phyloP scores from a whole-genome alignment of 2,797 vertebrate species.

The Siniperca undulata region DNA sequence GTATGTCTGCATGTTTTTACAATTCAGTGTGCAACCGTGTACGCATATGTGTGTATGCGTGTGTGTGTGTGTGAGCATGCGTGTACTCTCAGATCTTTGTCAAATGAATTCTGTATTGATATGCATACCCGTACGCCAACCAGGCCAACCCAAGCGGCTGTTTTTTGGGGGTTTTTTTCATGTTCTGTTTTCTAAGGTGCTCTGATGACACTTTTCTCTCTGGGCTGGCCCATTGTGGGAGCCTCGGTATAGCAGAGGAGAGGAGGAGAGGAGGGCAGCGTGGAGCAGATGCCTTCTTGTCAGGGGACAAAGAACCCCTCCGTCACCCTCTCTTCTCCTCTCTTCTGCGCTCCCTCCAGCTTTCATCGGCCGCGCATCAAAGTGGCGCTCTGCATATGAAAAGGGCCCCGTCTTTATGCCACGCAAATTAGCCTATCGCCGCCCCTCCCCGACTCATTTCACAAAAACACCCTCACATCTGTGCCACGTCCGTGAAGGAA shows the following conservation, averaged over 20 bases:
- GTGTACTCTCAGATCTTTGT: constrained; percentile 29
- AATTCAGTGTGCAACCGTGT: constrained; percentile 11
- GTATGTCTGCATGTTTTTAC: constrained; percentile 42
- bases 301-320: constrained; percentile 88
- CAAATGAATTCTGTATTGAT: constrained; percentile 51
- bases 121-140: constrained; percentile 52
- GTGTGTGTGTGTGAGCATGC: neutral
- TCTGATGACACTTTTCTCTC: constrained; percentile 83
- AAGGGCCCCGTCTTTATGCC: constrained; percentile 83
- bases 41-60: neutral
- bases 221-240: constrained; percentile 78
- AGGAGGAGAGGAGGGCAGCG: constrained; percentile 73
- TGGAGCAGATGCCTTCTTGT: constrained; percentile 90
- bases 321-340: constrained; percentile 77
- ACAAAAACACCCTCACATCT: constrained; percentile 89
- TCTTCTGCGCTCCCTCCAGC: constrained; percentile 73
- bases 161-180: constrained; percentile 17
- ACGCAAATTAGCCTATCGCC: constrained; percentile 88
- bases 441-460: constrained; percentile 81
- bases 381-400: constrained; percentile 91
- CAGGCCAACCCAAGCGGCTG: constrained; percentile 51
- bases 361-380: constrained; percentile 88
- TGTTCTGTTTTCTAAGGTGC: constrained; percentile 82
- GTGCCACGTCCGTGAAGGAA: constrained; percentile 84
- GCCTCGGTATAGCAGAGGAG: constrained; percentile 53